Evolutionary conservation across 2,797 vertebrate species (phyloP), one percentile per base, ranked within the genome.

Genomic region (Peromyscus eremicus): DNA sequence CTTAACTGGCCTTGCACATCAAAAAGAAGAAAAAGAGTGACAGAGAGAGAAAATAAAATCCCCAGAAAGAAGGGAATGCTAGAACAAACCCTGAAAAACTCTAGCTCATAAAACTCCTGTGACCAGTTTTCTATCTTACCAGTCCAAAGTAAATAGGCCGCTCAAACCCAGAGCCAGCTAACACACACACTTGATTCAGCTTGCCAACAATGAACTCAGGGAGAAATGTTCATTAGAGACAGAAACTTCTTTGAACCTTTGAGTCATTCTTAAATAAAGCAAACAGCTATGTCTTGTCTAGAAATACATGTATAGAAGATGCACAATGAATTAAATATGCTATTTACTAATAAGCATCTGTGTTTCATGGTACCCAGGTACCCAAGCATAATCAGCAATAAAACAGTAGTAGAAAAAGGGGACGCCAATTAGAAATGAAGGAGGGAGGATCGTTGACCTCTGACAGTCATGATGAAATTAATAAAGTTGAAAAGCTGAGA

Each of bases 121-220:
- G 81, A 94, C 95, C 97, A 97, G 94, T 96, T 97, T 86, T 96
- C 94, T 94, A 97, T 95, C 88, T 52, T 97, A 96, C 96, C 97
- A 98, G 95, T 94, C 96, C 96, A 96, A 98, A 97, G 79, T 83
- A 98, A 97, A 97, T 96, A 97, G 97, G 96, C 94, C 95, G 93
- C 96, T 97, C 94, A 98, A 98, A 97, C 93, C 83, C 29, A 68
- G 86, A 60, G 85, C 70, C 57, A 55, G 55, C 94, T 92, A 82
- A 94, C 17, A 82, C 89, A 76, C 93, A 79, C 19, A 64, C 90
- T 73, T 91, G 62, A 92, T 79, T 96, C 80, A 79, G 93, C 12
- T 91, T 92, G 52, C 75, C 93, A 95, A 6, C 70, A 66, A 91
- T 70, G 94, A 97, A n/a, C 52, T 81, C 81, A 94, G 71, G 13